phyloP scores from a whole-genome alignment of 2,888 invertebrate species.

The Teleiodes luculella region DNA sequence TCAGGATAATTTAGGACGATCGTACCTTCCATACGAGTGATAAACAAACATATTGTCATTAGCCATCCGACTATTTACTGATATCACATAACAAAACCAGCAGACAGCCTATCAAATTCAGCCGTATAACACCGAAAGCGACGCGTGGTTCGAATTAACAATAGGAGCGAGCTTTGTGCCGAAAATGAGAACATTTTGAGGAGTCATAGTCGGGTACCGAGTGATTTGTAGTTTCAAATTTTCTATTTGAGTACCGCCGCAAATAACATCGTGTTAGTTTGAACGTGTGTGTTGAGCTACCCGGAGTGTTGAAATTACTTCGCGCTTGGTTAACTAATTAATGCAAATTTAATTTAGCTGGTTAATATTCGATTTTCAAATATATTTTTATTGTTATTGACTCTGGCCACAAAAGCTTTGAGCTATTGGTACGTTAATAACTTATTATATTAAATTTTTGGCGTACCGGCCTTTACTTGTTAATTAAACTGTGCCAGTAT shows the following conservation, averaged over 20 bases:
- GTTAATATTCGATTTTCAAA: too few species aligned
- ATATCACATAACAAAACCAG: not conserved
- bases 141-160: constrained; percentile 1
- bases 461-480: too few species aligned
- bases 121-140: constrained; percentile 2
- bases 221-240: constrained; percentile 6
- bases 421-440: too few species aligned
- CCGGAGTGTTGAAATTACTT: not conserved
- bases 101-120: not conserved
- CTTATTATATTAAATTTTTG: too few species aligned
- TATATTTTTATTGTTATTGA: too few species aligned
- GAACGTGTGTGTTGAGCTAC: not conserved
- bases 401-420: too few species aligned
- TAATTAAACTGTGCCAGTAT: too few species aligned
- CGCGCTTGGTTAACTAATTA: not conserved
- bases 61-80: too few species aligned
- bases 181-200: constrained; percentile 6
- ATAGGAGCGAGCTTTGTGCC: constrained; percentile 3
- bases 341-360: not conserved
- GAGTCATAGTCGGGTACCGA: not conserved
- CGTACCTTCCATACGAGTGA: too few species aligned
- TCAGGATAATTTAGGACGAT: too few species aligned
- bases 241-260: constrained; percentile 6
- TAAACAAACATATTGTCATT: too few species aligned
- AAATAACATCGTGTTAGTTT: not conserved